Conservation (phyloP, 1,140 invertebrate species). For the Mizuhopecten yessoensis region DNA sequence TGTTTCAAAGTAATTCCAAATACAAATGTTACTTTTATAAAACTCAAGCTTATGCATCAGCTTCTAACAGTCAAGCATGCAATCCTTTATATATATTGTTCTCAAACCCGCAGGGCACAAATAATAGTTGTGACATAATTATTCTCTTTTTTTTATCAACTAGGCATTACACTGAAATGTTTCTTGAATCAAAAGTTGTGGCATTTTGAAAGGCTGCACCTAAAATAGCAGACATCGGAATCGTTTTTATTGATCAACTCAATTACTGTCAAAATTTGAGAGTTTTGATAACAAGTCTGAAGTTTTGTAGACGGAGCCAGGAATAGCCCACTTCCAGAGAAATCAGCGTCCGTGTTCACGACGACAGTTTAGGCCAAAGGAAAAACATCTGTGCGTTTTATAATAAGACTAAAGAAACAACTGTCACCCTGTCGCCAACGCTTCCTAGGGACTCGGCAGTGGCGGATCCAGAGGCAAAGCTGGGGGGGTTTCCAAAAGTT, state of each 20-base stretch:
- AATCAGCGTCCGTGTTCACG: background rate
- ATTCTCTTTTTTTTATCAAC: background rate
- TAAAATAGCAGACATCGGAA: background rate
- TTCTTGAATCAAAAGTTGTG: background rate
- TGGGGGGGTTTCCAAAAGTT: too few relatives aligned
- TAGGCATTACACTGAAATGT: background rate
- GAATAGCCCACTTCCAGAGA: too few relatives aligned
- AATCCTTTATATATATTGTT: background rate
- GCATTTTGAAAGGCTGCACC: background rate
- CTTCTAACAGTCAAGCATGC: background rate
- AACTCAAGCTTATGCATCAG: background rate
- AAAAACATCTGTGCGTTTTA: background rate
- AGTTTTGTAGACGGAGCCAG: background rate
- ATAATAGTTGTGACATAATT: background rate
- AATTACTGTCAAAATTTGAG: constrained; percentile 21
- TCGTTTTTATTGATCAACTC: background rate
- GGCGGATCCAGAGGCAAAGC: too few relatives aligned
- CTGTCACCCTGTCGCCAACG: too few relatives aligned
- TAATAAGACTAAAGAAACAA: too few relatives aligned
- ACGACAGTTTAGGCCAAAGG: background rate
- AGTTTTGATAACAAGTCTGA: constrained; percentile 28
- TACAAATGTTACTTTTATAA: background rate
- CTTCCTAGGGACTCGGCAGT: too few relatives aligned
- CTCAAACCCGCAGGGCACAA: background rate
- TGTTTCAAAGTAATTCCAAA: too few relatives aligned